phyloP scores from a whole-genome alignment of 2,888 invertebrate genomes.

The Troides oblongomaculatus region DNA sequence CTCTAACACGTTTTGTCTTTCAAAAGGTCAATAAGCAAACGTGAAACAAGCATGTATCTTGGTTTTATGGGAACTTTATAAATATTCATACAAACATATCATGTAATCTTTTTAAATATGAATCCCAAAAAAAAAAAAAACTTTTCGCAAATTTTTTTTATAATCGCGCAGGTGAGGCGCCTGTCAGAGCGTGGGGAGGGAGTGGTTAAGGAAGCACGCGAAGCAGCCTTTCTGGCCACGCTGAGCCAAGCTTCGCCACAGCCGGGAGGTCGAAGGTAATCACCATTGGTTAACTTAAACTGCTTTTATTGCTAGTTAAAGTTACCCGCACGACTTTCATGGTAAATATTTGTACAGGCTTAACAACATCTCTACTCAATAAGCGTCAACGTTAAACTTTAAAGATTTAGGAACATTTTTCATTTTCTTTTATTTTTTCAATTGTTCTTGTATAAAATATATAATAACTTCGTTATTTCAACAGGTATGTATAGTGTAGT shows the following conservation, averaged over 20 bases:
- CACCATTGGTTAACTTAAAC: too few relatives aligned
- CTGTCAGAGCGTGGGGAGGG: constrained; percentile 90
- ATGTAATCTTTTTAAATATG: too few relatives aligned
- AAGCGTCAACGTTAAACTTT: neutral
- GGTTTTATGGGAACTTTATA: too few relatives aligned
- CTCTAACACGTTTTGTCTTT: too few relatives aligned
- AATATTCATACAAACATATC: too few relatives aligned
- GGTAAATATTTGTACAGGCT: neutral
- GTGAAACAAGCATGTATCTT: too few relatives aligned
- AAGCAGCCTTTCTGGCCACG: constrained; percentile 91
- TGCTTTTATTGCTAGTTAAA: neutral
- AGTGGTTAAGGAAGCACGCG: constrained; percentile 86
- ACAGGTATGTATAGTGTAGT: too few relatives aligned
- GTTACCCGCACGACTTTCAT: neutral
- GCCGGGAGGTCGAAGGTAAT: constrained; percentile 84
- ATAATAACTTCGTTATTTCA: neutral
- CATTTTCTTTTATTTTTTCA: too few relatives aligned
- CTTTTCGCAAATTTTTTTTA: neutral
- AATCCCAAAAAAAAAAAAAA: neutral
- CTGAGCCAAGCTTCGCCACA: constrained; percentile 87
- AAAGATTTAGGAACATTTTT: too few relatives aligned
- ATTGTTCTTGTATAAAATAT: neutral
- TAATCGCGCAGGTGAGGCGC: constrained; percentile 85
- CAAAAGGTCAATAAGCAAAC: too few relatives aligned
- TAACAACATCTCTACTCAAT: neutral